Evolutionary conservation across 1,140 invertebrate genomes (phyloP).

Genomic region (Hermetia illucens): DNA sequence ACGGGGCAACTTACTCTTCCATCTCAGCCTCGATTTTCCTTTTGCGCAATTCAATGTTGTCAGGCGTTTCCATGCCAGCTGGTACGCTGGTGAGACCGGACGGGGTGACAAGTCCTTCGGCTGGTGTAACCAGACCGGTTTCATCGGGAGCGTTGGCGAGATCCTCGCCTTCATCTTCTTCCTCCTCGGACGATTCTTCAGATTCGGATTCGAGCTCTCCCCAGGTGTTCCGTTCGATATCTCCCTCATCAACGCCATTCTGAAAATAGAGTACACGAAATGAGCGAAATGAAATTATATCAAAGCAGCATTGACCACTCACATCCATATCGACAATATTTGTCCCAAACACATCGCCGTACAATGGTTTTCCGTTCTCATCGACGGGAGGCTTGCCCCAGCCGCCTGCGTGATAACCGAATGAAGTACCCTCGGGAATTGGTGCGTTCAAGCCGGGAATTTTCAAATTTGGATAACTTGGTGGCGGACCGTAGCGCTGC

Average conservation of each 20-base stretch:
- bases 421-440: constrained; percentile 91
- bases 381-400: constrained; percentile 99
- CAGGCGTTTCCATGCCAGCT: constrained; percentile 92
- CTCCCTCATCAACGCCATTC: constrained; percentile 68
- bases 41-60: constrained; percentile 95
- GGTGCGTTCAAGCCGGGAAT: constrained; percentile 89
- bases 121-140: constrained; percentile 60
- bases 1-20: constrained; percentile 55
- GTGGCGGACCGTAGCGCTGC: constrained; percentile 98
- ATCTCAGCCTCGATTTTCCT: constrained; percentile 94
- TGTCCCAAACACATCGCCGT: constrained; percentile 96
- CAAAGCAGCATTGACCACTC: constrained; percentile 14
- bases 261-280: constrained; percentile 17
- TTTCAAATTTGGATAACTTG: constrained; percentile 97
- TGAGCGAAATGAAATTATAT: background rate
- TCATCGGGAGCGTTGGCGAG: constrained; percentile 50
- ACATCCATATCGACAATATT: constrained; percentile 45
- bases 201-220: constrained; percentile 95
- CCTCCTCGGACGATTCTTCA: constrained; percentile 79
- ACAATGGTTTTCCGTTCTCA: constrained; percentile 91
- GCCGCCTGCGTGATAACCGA: constrained; percentile 97
- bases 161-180: constrained; percentile 60
- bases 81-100: constrained; percentile 91
- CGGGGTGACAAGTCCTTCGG: constrained; percentile 86
- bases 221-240: constrained; percentile 87